phyloP scores from a whole-genome alignment of 2,888 invertebrate species.

The Physocephala rufipes region DNA sequence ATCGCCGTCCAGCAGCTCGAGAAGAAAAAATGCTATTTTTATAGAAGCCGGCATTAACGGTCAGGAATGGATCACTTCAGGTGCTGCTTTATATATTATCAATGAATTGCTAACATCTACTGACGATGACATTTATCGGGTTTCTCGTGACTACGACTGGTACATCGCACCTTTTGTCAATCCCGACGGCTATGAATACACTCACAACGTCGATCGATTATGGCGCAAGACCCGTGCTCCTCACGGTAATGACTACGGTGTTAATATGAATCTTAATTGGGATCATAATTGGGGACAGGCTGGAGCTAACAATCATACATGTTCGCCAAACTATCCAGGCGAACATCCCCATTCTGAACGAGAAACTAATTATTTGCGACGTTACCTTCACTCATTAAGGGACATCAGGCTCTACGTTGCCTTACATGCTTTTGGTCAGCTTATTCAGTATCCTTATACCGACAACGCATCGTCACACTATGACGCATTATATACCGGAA shows the following conservation, averaged over 20 bases:
- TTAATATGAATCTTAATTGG: constrained; percentile 84
- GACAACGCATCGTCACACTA: constrained; percentile 68
- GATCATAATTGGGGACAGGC: constrained; percentile 73
- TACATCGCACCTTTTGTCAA: constrained; percentile 80
- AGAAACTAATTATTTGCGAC: constrained; percentile 70
- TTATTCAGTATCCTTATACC: constrained; percentile 76
- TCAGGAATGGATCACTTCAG: constrained; percentile 80
- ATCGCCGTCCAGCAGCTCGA: constrained; percentile 55
- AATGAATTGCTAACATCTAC: constrained; percentile 71
- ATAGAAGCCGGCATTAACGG: constrained; percentile 75
- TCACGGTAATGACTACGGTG: constrained; percentile 70
- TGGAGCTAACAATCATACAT: constrained; percentile 70
- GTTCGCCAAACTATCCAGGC: constrained; percentile 75
- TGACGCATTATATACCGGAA: constrained; percentile 64
- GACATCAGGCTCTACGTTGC: constrained; percentile 73
- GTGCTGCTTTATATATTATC: constrained; percentile 71
- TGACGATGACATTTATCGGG: constrained; percentile 64
- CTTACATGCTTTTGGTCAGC: constrained; percentile 81
- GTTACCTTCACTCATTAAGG: constrained; percentile 67
- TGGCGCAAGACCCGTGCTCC: constrained; percentile 75
- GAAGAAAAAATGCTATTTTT: constrained; percentile 66
- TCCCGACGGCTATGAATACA: constrained; percentile 79
- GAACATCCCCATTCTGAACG: constrained; percentile 75
- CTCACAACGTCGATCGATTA: constrained; percentile 68
- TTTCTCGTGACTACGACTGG: constrained; percentile 73